phyloP scores from a whole-genome alignment of 2,888 invertebrate genomes.

The Archips crataeganus region DNA sequence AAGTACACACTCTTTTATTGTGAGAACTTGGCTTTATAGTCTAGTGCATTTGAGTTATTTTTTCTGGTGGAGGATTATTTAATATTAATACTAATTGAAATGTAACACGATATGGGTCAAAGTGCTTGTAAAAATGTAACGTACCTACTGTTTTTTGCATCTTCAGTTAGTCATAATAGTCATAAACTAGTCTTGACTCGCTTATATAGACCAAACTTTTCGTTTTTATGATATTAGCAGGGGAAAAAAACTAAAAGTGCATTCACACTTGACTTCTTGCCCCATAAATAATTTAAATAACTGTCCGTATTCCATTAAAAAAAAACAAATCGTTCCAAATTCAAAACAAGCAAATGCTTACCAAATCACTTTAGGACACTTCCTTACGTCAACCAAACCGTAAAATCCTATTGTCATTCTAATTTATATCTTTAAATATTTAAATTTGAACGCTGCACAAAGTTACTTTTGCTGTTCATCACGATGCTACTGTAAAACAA shows the following conservation, averaged over 20 bases:
- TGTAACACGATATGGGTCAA: background rate
- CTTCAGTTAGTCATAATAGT: no score
- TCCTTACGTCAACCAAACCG: slow-evolving; percentile 51
- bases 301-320: slow-evolving; percentile 45
- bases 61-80: slow-evolving; percentile 41
- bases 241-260: background rate
- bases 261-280: background rate
- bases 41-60: slow-evolving; percentile 60
- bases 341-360: slow-evolving; percentile 46
- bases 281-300: slow-evolving; percentile 34
- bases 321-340: slow-evolving; percentile 55
- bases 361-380: slow-evolving; percentile 35
- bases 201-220: no score
- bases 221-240: no score
- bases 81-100: background rate
- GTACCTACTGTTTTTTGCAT: no score
- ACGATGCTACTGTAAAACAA: background rate
- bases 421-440: slow-evolving; percentile 68
- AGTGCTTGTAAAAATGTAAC: background rate
- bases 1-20: slow-evolving; percentile 55
- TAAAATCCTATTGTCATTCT: slow-evolving; percentile 74
- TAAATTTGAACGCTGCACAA: slow-evolving; percentile 9
- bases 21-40: slow-evolving; percentile 73
- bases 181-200: no score
- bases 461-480: background rate